Conservation (phyloP, 2,113 vertebrate species). For the Proteles cristata region DNA sequence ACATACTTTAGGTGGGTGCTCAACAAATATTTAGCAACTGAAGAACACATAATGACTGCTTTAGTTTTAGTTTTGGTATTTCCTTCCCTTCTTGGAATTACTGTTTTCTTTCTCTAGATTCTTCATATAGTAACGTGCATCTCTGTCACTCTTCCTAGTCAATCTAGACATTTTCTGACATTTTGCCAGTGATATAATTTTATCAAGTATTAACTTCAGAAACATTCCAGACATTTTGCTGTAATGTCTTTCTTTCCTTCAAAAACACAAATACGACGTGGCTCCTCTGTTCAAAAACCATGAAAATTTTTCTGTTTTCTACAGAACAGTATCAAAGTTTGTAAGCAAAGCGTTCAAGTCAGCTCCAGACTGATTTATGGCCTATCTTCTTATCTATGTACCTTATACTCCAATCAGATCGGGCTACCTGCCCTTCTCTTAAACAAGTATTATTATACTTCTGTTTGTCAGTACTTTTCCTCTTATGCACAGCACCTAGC, state of each 20-base stretch:
- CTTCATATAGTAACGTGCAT: slow-evolving; percentile 23
- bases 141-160: neutral
- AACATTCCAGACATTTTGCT: neutral
- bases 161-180: neutral
- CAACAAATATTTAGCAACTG: slow-evolving; percentile 23
- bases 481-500: neutral
- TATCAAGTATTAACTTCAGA: neutral
- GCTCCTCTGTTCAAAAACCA: neutral
- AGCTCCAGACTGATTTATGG: neutral
- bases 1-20: neutral
- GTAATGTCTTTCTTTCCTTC: neutral
- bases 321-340: neutral
- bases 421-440: neutral
- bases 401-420: neutral
- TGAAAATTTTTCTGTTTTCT: neutral
- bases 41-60: neutral
- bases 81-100: neutral
- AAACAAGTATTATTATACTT: neutral
- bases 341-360: neutral
- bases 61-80: neutral
- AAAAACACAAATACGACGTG: neutral
- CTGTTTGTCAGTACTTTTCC: neutral
- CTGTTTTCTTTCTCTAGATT: neutral
- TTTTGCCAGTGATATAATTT: neutral
- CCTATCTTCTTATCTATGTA: neutral